Percentiles rank a stretch among this genome's conserved stretches.
Evolutionary conservation across 2,888 invertebrate genomes (phyloP).

Genomic region (Calameuta pallipes): DNA sequence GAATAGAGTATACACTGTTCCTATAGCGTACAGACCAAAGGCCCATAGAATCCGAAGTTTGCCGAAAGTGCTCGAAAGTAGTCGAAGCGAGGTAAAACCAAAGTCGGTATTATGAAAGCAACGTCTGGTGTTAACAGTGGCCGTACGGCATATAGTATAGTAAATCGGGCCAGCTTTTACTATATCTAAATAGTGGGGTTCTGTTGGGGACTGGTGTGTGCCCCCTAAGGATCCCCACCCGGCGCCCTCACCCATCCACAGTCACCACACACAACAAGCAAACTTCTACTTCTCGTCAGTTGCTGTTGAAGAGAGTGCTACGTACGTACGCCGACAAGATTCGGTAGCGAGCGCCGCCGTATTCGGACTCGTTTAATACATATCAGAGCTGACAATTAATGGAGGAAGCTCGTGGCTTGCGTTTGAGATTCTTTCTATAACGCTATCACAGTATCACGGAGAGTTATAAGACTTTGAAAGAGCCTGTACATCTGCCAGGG

Average conservation of each 20-base stretch:
- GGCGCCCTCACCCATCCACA: slow-evolving; percentile 30
- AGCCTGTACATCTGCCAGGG: neutral
- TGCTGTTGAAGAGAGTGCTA: slow-evolving; percentile 43
- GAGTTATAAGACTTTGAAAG: neutral
- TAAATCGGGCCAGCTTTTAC: neutral
- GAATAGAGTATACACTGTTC: neutral
- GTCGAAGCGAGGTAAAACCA: neutral
- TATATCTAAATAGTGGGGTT: slow-evolving; percentile 1
- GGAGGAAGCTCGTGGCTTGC: neutral
- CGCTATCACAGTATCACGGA: neutral
- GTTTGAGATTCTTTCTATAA: neutral
- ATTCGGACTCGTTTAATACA: neutral
- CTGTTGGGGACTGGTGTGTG: slow-evolving; percentile 4
- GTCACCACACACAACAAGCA: slow-evolving; percentile 36
- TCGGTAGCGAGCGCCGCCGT: slow-evolving; percentile 18
- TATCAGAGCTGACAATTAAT: neutral
- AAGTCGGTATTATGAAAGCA: neutral
- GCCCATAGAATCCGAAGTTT: neutral
- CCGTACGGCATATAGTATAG: neutral
- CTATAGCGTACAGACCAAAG: neutral
- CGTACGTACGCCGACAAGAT: slow-evolving; percentile 24
- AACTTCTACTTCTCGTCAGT: slow-evolving; percentile 49
- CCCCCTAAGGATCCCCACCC: slow-evolving; percentile 24
- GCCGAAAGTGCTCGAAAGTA: neutral
- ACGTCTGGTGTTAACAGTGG: neutral